Percentiles rank a stretch among this genome's conserved stretches.
Conservation (phyloP, 30 jellyfish, hydroid and myxozoan genomes). For the Catostylus mosaicus region DNA sequence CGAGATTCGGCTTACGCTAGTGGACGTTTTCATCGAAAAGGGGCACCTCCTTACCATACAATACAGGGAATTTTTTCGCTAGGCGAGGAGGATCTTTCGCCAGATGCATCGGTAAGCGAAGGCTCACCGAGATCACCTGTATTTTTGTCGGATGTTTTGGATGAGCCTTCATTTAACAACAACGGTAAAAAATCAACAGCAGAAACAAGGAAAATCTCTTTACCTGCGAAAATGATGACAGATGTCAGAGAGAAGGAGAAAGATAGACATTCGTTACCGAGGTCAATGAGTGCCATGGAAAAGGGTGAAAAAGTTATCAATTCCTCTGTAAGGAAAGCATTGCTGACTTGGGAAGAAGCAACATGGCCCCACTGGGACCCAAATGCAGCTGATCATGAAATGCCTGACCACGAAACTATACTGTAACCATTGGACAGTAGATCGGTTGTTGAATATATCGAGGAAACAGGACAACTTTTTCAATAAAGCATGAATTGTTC, state of each 20-base stretch:
- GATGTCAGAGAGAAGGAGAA: slow-evolving; percentile 16
- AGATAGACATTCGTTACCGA: slow-evolving; percentile 24
- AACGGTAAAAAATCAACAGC: slow-evolving; percentile 19
- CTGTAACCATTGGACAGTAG: slow-evolving; percentile 7
- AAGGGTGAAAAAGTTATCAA: neutral
- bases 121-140: slow-evolving; percentile 61
- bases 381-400: slow-evolving; percentile 57
- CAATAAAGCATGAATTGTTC: no score
- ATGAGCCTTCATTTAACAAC: slow-evolving; percentile 76
- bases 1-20: slow-evolving; percentile 92
- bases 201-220: slow-evolving; percentile 59
- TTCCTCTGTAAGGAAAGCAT: slow-evolving; percentile 17
- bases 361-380: slow-evolving; percentile 93
- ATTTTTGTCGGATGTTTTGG: slow-evolving; percentile 76
- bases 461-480: no score
- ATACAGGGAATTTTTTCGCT: slow-evolving; percentile 47
- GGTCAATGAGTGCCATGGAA: slow-evolving; percentile 19
- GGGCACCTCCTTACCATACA: slow-evolving; percentile 33
- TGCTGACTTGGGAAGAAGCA: slow-evolving; percentile 59
- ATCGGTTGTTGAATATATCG: neutral
- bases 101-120: slow-evolving; percentile 29
- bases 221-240: slow-evolving; percentile 50
- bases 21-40: slow-evolving; percentile 68
- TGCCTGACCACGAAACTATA: slow-evolving; percentile 89
- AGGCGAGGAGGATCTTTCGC: slow-evolving; percentile 59